A percentile compares a stretch with the other conserved stretches of the same genome.
Conservation (phyloP, 2,888 invertebrate species). For the Rambutsinella grinnellia region DNA sequence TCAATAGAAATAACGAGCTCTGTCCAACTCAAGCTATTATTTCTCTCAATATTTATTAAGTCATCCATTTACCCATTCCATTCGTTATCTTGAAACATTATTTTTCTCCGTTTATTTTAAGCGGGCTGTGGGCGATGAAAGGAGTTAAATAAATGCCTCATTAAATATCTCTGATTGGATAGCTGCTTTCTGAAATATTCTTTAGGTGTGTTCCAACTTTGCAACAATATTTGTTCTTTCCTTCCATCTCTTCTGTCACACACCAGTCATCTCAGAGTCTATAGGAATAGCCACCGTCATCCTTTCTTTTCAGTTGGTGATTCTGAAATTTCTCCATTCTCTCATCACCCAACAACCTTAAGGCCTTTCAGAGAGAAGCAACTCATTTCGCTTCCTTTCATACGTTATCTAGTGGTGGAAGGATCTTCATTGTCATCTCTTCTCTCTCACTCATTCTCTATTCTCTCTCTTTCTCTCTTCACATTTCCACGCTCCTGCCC, state of each 20-base stretch:
- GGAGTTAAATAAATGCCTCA: slow-evolving; percentile 37
- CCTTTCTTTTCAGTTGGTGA: not conserved
- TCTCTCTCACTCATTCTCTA: not conserved
- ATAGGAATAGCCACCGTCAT: not conserved
- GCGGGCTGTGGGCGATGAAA: too few relatives aligned
- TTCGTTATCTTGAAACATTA: too few relatives aligned
- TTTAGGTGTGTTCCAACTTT: slow-evolving; percentile 32
- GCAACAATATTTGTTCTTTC: slow-evolving; percentile 37
- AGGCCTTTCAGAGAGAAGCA: not conserved
- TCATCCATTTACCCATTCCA: too few relatives aligned
- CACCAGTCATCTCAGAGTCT: not conserved
- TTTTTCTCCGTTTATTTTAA: too few relatives aligned
- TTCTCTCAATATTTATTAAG: too few relatives aligned
- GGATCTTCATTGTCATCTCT: too few relatives aligned
- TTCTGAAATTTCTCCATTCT: too few relatives aligned
- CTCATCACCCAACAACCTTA: not conserved
- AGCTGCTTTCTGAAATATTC: slow-evolving; percentile 2
- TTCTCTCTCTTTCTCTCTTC: slow-evolving; percentile 8
- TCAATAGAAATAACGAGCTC: too few relatives aligned
- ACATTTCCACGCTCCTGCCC: not conserved
- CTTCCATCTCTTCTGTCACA: slow-evolving; percentile 26
- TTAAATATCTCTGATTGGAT: slow-evolving; percentile 28
- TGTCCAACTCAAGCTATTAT: too few relatives aligned
- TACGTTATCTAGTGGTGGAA: too few relatives aligned
- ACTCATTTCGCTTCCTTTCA: too few relatives aligned